Evolutionary conservation across 1,140 invertebrate genomes (phyloP), one percentile per base, ranked within the genome.

Genomic region (Saccostrea echinata): DNA sequence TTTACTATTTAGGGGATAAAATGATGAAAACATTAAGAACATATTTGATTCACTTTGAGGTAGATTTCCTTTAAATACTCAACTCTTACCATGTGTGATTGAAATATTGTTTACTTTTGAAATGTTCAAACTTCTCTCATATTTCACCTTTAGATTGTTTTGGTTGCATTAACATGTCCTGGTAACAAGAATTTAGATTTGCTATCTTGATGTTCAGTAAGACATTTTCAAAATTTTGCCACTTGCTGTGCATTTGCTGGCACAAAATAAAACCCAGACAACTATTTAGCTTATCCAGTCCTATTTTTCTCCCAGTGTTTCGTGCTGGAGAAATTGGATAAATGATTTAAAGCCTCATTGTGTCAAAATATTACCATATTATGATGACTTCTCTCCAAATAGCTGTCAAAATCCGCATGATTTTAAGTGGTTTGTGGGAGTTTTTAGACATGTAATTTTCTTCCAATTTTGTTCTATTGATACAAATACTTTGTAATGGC

Each of bases 281-380:
- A 21, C 55, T 9, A 61, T 61, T 61, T 61, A 61, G 55, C 55
- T n/a, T n/a, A 61, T 61, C 68, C 12, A 30, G 13, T 33, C 57
- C 18, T 30, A 30, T 24, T 76, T 64, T 24, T 30, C 68, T 30
- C 27, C 27, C 9, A 16, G 27, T 9, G 8, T 76, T 27, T 33
- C 24, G 27, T 76, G 27, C 27, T 30, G 30, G 30, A 76, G 68
- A 76, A 76, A 76, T 76, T 76, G 68, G 68, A 76, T 76, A 13
- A 76, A 76, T 76, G 68, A 76, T 76, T 76, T 76, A 76, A 76
- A 76, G 68, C 68, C 68, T 76, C 30, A 16, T 76, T 76, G 27
- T 76, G 68, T 76, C 68, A 76, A 76, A 76, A 76, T 76, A 76
- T 76, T 30, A 76, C 30, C 68, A 76, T 76, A 27, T 76, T 76